Evolutionary conservation across 1,140 invertebrate genomes (phyloP), one percentile per base, ranked within the genome.

Genomic region (Babylonia areolata): DNA sequence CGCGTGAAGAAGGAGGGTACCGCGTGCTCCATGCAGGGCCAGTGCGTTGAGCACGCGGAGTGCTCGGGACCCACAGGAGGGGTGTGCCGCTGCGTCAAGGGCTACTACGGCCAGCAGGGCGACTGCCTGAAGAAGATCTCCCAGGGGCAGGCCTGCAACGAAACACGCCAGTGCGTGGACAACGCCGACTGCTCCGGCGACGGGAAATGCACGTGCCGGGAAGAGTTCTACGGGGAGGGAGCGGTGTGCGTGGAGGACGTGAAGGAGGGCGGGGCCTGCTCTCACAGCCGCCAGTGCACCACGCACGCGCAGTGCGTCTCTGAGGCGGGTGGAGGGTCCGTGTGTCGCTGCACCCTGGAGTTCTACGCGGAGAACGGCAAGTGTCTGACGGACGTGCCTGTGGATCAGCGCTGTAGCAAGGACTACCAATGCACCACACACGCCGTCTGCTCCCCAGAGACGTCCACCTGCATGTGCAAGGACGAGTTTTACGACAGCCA

Each of bases 11-110:
- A 33, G 20, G 86, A 75, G 54, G 75, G 69, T 35, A 31, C 82
- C 11, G 40, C 40, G 0, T 87, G 87, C 54, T 23, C 87, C 20
- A 46, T 0, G 15, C 51, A 46, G 1, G 84, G 84, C 35, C 87
- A 87, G 84, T 87, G 87, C 75, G 84, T 85, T 40, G 39, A 51
- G 39, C 58, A 79, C 71, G 84, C 87, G 0, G 87, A 87, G 17
- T 87, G 87, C 40, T 81, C 79, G 20, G 83, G 83, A 12, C 80
- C 84, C 31, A 35, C n/a, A 9, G 87, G 87, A 3, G 87, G 87
- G 17, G 28, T 85, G 1, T 87, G 87, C 39, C 40, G 35, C 11
- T 87, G 87, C 73, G 83, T 83, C 37, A 23, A 37, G 3, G 84
- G 80, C n/a, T 85, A 42, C 73, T 85, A 78, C 40, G 64, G 71